A percentile compares a stretch with the other conserved stretches of the same genome.
These are phyloP conservation scores for Megamerina dolium DNA, from an alignment of 2,888 invertebrate genomes.

Conservation along the genomic window DNA sequence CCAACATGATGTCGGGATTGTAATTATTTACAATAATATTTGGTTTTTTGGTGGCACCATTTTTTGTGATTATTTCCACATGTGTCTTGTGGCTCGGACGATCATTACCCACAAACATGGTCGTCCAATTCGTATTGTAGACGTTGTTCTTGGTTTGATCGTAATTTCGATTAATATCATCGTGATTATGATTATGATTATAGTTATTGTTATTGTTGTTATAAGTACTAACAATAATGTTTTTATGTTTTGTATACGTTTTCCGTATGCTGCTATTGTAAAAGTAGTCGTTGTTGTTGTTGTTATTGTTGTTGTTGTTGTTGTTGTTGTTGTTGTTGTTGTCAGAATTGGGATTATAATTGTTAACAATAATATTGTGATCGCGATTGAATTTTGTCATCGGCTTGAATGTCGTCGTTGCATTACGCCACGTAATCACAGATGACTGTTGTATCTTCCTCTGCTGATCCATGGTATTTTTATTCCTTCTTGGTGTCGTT, in stretches of 20 bases:
- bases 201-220: conserved; percentile 25
- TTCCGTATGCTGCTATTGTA: conserved; percentile 34
- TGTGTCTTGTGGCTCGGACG: conserved; percentile 63
- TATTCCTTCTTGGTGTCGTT: conserved; percentile 8
- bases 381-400: conserved; percentile 36
- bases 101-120: conserved; percentile 31
- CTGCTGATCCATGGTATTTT: conserved; percentile 14
- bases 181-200: conserved; percentile 19
- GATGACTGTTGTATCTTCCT: conserved; percentile 20
- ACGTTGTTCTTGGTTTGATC: conserved; percentile 35
- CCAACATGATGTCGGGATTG: conserved; percentile 46
- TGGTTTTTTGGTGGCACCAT: conserved; percentile 59
- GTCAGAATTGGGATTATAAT: conserved; percentile 44
- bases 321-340: conserved; percentile 21
- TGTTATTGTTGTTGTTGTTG: conserved; percentile 23
- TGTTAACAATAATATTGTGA: conserved; percentile 48
- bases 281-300: conserved; percentile 24
- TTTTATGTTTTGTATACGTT: conserved; percentile 46
- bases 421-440: conserved; percentile 27
- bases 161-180: conserved; percentile 1
- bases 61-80: conserved; percentile 62
- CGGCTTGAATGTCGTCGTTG: conserved; percentile 16
- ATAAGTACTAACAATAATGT: conserved; percentile 45
- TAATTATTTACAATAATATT: conserved; percentile 59
- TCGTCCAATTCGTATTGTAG: conserved; percentile 44